Evolutionary conservation across 2,797 vertebrate species (phyloP).

Genomic region (Moxostoma hubbsi): DNA sequence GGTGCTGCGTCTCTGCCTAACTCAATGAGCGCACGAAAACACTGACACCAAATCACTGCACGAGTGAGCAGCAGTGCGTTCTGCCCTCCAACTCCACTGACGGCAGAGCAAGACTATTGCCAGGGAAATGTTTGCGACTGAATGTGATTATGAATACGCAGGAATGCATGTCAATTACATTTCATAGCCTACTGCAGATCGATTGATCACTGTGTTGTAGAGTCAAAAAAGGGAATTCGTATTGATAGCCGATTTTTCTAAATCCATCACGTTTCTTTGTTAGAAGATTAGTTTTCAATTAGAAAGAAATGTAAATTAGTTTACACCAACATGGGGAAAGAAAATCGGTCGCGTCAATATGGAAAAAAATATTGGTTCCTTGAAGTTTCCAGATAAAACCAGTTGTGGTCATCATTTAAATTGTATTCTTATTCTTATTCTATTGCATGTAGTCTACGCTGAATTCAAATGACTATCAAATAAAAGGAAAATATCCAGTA

Average conservation of each 20-base stretch:
- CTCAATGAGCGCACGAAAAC: constrained; percentile 35
- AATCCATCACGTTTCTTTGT: not conserved
- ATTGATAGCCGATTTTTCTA: not conserved
- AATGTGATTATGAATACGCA: not conserved
- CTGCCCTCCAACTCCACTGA: constrained; percentile 43
- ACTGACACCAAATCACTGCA: constrained; percentile 33
- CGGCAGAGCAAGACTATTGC: not conserved
- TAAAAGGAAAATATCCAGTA: not conserved
- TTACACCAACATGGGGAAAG: not conserved
- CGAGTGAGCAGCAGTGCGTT: constrained; percentile 38
- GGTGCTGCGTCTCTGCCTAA: constrained; percentile 37
- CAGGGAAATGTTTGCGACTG: not conserved
- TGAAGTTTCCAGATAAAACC: constrained; percentile 1
- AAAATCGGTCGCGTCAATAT: not conserved
- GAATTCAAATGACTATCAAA: not conserved
- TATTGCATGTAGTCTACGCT: not conserved
- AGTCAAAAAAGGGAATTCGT: not conserved
- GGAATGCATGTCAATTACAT: constrained; percentile 9
- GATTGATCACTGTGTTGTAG: not conserved
- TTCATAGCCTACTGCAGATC: not conserved
- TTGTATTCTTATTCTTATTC: not conserved
- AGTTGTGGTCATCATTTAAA: not conserved
- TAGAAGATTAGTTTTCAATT: not conserved
- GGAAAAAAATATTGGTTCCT: not conserved
- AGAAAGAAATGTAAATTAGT: not conserved